These are phyloP conservation scores for Aegotheles bennettii DNA, from an alignment of 2,113 vertebrate species.

Conservation along the genomic window DNA sequence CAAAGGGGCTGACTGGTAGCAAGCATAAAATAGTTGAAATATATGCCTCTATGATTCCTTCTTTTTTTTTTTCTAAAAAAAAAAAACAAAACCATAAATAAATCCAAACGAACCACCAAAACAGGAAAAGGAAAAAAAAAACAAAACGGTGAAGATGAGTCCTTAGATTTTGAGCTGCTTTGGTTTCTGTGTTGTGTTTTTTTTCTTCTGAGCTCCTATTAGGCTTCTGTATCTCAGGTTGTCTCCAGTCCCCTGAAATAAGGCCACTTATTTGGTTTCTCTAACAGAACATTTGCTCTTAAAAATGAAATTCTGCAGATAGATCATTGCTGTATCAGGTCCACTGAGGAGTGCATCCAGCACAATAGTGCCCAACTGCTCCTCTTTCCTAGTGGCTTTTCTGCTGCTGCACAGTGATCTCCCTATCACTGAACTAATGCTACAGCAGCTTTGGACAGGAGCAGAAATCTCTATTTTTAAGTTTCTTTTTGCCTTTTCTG, in stretches of 20 bases:
- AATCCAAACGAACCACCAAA: background rate
- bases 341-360: background rate
- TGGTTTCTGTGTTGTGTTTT: background rate
- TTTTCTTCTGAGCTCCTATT: background rate
- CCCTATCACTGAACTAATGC: background rate
- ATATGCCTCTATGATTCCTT: background rate
- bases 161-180: background rate
- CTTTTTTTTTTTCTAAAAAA: background rate
- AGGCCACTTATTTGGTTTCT: background rate
- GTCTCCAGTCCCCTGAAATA: background rate
- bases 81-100: too few relatives aligned
- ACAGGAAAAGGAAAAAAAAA: background rate
- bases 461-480: background rate
- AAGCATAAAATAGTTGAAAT: background rate
- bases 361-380: too few relatives aligned
- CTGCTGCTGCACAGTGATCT: background rate
- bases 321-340: background rate
- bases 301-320: background rate
- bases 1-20: conserved; percentile 1
- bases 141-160: background rate
- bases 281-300: background rate
- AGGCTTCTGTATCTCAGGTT: background rate
- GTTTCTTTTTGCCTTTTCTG: background rate
- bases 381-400: background rate
- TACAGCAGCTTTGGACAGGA: background rate